Base-by-base conservation (phyloP, 2,113 vertebrate species). In the Hippotragus niger region DNA sequence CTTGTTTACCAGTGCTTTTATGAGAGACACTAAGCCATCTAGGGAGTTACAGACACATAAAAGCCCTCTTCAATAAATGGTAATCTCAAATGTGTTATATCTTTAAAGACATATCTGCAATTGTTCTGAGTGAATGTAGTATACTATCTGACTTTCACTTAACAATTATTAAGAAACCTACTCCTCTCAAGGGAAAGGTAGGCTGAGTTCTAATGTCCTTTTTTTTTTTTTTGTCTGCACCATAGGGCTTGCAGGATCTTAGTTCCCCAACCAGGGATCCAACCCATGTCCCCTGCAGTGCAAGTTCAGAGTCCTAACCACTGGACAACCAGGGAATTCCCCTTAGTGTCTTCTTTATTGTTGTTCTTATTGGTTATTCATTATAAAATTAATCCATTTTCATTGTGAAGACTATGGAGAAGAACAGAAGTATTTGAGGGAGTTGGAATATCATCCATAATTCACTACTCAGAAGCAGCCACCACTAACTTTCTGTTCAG, bases 31-130 rank as follows among this genome's bases (percentile, higher is more conserved):
- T 83, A 83, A 95, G 29, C 52, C 71, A 84, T 23, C 19, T 27
- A 88, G 53, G 64, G 86, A 83, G 57, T 57, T 47, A 71, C 4
- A 92, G 47, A 83, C 86, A 95, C 5, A 80, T 15, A 90, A 92
- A 92, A 82, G 52, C 15, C 29, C 45, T 40, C 80, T 90, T 40
- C 36, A 92, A 90, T 31, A 74, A 91, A 84, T 81, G 27, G 4
- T 86, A 58, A 91, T 93, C 58, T 95, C 43, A 40, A 43, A 76
- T n/a, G 15, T 9, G 60, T 80, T 97, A 36, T 40, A 60, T 86
- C 60, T 98, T 97, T 95, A 58, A 96, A 91, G 52, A 96, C 58
- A 93, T 1, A 83, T 43, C 50, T 97, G 88, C 88, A 93, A 85
- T 86, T 95, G 43, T 64, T 31, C 90, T 85, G 47, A 89, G 27